Conservation (phyloP, 2,888 invertebrate genomes). For the Drosophila kuntzei region DNA sequence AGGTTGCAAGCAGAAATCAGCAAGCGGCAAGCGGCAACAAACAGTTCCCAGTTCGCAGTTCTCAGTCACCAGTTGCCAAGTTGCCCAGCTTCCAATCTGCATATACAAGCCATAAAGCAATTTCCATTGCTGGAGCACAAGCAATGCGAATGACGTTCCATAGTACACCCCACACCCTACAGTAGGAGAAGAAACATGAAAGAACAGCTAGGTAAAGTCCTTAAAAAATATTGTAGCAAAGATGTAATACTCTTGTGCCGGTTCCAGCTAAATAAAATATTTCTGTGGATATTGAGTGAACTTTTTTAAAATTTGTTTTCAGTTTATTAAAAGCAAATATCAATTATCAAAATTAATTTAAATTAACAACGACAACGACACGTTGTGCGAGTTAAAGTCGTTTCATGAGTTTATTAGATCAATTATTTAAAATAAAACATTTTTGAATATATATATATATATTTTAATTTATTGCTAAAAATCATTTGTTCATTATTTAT, state of each 20-base stretch:
- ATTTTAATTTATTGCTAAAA: too few species aligned
- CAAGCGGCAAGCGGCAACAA: conserved; percentile 26
- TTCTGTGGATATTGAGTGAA: too few species aligned
- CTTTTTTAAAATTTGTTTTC: too few species aligned
- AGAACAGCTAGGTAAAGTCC: conserved; percentile 11
- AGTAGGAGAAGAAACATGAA: conserved; percentile 5
- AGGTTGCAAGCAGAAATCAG: conserved; percentile 15
- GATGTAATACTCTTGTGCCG: conserved; percentile 1
- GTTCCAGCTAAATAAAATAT: neutral
- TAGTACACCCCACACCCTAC: conserved; percentile 44
- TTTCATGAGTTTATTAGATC: too few species aligned
- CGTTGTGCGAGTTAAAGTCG: too few species aligned
- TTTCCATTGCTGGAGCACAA: conserved; percentile 76
- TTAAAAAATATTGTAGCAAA: neutral
- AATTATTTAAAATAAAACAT: too few species aligned
- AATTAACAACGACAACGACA: too few species aligned
- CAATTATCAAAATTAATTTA: too few species aligned
- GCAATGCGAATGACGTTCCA: conserved; percentile 52
- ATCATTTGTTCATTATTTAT: too few species aligned
- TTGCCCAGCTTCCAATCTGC: conserved; percentile 73
- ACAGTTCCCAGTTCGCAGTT: conserved; percentile 31
- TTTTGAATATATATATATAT: too few species aligned
- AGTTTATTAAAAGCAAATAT: too few species aligned
- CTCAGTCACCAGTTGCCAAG: conserved; percentile 33
- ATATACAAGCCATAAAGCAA: conserved; percentile 84